Evolutionary conservation across 2,888 invertebrate genomes (phyloP), one percentile per base, ranked within the genome.

Genomic region (Pheosia tremula): DNA sequence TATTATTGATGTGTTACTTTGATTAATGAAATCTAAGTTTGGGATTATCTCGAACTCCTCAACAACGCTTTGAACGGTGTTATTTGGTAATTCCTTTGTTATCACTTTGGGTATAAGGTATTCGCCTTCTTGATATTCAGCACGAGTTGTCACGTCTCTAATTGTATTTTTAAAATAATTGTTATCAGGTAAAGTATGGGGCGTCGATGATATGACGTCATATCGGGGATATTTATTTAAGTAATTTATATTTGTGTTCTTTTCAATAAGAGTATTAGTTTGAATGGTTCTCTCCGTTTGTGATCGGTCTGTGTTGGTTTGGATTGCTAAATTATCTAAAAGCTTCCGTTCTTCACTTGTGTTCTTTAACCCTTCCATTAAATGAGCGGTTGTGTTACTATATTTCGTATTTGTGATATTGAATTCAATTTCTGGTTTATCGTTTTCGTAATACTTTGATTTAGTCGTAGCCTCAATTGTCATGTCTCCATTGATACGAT

Each of bases 31-130:
- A 63, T 83, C 81, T 45, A 67, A 67, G 58, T 83, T 80, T n/a
- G 75, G 68, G 39, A 80, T 47, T 38, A 61, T 52, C 75, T 85
- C 86, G 37, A 66, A 72, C 9, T 79, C 83, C 56, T 77, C 74
- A 36, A 82, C 56, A 36, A 62, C 53, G 59, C 78, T 85, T 24
- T 66, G 39, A 8, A 82, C 43, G 1, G 77, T 79, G 52, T 77
- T 72, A 67, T 84, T 83, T 53, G 70, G 59, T 58, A 72, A 69
- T 68, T 86, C 85, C 41, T 66, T 80, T 1, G 81, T 81, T 24
- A 77, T 62, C 56, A 84, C 74, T 67, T 72, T 79, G 5, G 80
- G 71, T 64, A 85, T 67, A 24, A 56, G 59, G n/a, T 78, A 58
- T n/a, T 83, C 72, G 39, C 65, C 68, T 68, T 84, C 81, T 0